phyloP scores from a whole-genome alignment of 2,888 invertebrate genomes.

The Andrena minutula region DNA sequence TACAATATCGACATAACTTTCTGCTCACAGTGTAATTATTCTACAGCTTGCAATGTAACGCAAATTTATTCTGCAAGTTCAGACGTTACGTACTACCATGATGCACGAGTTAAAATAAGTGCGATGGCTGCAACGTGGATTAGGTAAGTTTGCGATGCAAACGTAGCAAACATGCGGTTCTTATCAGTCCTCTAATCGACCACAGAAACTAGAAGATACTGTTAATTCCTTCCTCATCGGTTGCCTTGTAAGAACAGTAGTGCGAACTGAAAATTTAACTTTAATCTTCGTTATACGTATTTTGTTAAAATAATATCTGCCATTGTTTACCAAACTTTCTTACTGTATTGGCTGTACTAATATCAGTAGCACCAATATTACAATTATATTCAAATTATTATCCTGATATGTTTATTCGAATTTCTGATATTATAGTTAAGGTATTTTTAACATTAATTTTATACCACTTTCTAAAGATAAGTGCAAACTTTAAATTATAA shows the following conservation, averaged over 20 bases:
- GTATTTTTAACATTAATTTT: too few relatives aligned
- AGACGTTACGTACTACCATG: constrained; percentile 6
- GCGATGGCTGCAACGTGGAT: constrained; percentile 10
- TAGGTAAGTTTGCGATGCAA: constrained; percentile 4
- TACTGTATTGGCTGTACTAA: too few relatives aligned
- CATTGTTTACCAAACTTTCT: too few relatives aligned
- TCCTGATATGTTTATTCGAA: too few relatives aligned
- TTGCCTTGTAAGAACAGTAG: background rate
- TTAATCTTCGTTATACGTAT: background rate
- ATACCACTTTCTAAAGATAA: too few relatives aligned
- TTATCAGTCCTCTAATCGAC: constrained; percentile 14
- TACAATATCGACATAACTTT: background rate
- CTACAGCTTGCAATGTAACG: background rate
- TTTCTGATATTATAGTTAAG: too few relatives aligned
- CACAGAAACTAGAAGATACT: constrained; percentile 5
- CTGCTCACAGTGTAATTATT: constrained; percentile 2
- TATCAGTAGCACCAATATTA: too few relatives aligned
- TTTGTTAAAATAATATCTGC: background rate
- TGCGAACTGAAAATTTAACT: too few relatives aligned
- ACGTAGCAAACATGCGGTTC: background rate
- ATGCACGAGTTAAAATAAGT: constrained; percentile 28
- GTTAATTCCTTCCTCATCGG: background rate
- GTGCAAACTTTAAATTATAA: too few relatives aligned
- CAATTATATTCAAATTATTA: too few relatives aligned
- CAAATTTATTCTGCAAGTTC: constrained; percentile 27